Conservation (phyloP, 2,797 vertebrate species). For the Echeneis naucrates region DNA sequence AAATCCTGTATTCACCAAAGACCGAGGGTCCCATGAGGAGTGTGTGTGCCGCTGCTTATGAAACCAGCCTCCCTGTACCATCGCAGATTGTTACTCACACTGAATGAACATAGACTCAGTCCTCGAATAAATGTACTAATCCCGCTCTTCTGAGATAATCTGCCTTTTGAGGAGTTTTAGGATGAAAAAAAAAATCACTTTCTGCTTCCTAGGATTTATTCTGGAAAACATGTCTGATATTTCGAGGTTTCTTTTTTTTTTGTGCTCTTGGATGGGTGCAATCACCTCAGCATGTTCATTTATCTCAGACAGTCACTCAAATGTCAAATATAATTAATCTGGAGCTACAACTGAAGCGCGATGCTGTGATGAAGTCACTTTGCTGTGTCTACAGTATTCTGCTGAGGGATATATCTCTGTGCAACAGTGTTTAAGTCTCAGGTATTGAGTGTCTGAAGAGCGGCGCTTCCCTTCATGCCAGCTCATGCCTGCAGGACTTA, state of each 20-base stretch:
- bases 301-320: conserved; percentile 8
- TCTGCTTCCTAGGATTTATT: conserved; percentile 38
- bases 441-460: conserved; percentile 48
- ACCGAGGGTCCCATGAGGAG: conserved; percentile 26
- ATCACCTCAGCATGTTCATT: conserved; percentile 11
- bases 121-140: conserved; percentile 50
- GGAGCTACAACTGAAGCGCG: conserved; percentile 24
- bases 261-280: conserved; percentile 15
- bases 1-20: conserved; percentile 40
- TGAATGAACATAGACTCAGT: conserved; percentile 31
- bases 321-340: conserved; percentile 29
- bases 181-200: conserved; percentile 34
- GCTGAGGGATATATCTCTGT: conserved; percentile 26
- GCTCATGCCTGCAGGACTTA: conserved; percentile 61
- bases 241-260: neutral
- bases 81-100: conserved; percentile 27
- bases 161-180: conserved; percentile 53
- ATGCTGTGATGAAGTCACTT: conserved; percentile 32
- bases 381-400: conserved; percentile 25
- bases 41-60: conserved; percentile 15
- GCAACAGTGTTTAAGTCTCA: conserved; percentile 46
- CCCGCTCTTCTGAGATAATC: conserved; percentile 54
- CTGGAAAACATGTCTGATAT: conserved; percentile 28
- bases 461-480: conserved; percentile 42
- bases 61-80: conserved; percentile 31